Conservation (phyloP, 1,140 invertebrate genomes). For the Protaetia brevitarsis region DNA sequence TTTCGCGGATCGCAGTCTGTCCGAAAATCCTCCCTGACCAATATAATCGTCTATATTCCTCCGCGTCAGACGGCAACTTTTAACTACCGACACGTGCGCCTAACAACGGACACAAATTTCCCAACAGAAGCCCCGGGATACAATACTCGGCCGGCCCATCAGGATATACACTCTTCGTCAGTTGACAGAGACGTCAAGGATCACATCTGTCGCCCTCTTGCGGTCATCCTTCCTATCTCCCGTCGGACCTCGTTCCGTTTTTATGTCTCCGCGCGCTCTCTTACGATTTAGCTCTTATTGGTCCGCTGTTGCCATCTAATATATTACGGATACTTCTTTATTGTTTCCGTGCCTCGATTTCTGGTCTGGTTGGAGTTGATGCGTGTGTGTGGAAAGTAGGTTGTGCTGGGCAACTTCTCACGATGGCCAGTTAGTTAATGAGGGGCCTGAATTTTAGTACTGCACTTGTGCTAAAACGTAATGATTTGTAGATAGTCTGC, state of each 20-base stretch:
- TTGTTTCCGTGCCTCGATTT: conserved; percentile 20
- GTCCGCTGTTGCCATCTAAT: conserved; percentile 19
- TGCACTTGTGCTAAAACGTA: no score
- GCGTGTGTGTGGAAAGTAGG: no score
- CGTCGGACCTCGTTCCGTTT: conserved; percentile 3
- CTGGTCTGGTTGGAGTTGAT: no score
- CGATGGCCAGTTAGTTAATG: no score
- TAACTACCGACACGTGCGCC: conserved; percentile 2
- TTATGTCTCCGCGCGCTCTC: conserved; percentile 1
- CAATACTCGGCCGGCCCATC: conserved; percentile 42
- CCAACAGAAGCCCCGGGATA: conserved; percentile 41
- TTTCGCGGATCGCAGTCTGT: not conserved
- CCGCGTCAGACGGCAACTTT: not conserved
- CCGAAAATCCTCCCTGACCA: conserved; percentile 3
- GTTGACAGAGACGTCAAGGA: conserved; percentile 45
- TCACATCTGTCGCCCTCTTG: conserved; percentile 35
- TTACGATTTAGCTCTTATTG: not conserved
- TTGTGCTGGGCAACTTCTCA: no score
- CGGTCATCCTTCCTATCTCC: conserved; percentile 13
- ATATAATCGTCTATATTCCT: conserved; percentile 6
- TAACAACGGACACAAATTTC: conserved; percentile 29
- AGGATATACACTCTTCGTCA: conserved; percentile 42
- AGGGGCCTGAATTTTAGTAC: no score
- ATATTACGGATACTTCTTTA: conserved; percentile 26
- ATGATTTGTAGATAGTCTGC: no score